Conservation (phyloP, 2,888 invertebrate species). For the Cataglyphis livida region DNA sequence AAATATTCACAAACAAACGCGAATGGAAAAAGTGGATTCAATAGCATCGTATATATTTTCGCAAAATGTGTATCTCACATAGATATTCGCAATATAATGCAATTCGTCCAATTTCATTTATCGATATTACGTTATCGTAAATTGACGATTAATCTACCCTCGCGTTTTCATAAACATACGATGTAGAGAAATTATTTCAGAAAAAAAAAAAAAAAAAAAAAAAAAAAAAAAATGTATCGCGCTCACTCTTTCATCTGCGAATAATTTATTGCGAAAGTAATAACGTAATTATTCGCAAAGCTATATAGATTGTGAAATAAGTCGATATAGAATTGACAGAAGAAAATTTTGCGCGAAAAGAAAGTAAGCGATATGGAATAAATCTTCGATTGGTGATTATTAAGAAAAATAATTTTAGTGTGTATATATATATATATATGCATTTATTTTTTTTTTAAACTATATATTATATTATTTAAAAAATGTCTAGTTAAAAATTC, state of each 20-base stretch:
- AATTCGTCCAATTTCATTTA: slow-evolving; percentile 21
- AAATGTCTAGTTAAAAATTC: background rate
- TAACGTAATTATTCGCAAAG: background rate
- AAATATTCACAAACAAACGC: slow-evolving; percentile 29
- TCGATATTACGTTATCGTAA: slow-evolving; percentile 27
- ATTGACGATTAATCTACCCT: slow-evolving; percentile 22
- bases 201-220: background rate
- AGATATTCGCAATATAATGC: slow-evolving; percentile 8
- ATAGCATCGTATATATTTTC: slow-evolving; percentile 18
- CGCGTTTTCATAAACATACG: slow-evolving; percentile 2
- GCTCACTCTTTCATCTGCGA: background rate
- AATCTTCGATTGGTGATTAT: background rate
- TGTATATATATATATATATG: background rate
- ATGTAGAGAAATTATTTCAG: background rate
- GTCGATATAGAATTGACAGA: background rate
- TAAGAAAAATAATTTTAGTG: background rate
- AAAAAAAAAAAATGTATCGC: background rate
- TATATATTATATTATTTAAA: too few relatives aligned
- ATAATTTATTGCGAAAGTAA: slow-evolving; percentile 24
- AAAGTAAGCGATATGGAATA: background rate
- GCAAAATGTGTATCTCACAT: background rate
- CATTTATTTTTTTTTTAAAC: background rate
- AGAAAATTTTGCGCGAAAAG: background rate
- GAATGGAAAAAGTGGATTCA: slow-evolving; percentile 27
- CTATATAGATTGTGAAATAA: background rate